phyloP scores from a whole-genome alignment of 1,140 invertebrate genomes.

The Caenorhabditis tropicalis region DNA sequence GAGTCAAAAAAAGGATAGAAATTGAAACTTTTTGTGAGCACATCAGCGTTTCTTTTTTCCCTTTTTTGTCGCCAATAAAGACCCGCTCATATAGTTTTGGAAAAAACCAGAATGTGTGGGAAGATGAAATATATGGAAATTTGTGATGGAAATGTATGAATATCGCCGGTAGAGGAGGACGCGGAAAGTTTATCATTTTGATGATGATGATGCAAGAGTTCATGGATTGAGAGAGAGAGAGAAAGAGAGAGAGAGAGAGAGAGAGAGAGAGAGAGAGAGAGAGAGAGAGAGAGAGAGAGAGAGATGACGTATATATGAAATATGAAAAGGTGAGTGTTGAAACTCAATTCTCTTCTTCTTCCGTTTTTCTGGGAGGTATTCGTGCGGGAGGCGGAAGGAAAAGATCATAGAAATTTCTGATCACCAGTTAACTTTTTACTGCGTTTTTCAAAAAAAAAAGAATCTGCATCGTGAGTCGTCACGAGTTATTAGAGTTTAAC shows the following conservation, averaged over 20 bases:
- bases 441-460: background rate
- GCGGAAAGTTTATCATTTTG: background rate
- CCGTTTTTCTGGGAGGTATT: background rate
- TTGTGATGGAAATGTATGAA: background rate
- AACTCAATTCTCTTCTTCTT: constrained; percentile 9
- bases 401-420: background rate
- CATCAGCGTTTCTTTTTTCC: background rate
- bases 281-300: no score
- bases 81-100: constrained; percentile 9
- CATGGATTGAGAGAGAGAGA: no score
- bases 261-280: no score
- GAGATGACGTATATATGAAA: background rate
- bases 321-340: constrained; percentile 7
- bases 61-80: background rate
- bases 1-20: background rate
- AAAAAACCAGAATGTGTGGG: constrained; percentile 43
- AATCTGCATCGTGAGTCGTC: no score
- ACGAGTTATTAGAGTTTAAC: no score
- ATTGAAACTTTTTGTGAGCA: background rate
- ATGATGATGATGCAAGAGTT: background rate
- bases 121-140: background rate
- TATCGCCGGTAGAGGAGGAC: background rate
- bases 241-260: no score
- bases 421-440: background rate
- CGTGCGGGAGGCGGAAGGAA: background rate